phyloP scores from a whole-genome alignment of 1,140 invertebrate genomes.

The Cotesia typhae region DNA sequence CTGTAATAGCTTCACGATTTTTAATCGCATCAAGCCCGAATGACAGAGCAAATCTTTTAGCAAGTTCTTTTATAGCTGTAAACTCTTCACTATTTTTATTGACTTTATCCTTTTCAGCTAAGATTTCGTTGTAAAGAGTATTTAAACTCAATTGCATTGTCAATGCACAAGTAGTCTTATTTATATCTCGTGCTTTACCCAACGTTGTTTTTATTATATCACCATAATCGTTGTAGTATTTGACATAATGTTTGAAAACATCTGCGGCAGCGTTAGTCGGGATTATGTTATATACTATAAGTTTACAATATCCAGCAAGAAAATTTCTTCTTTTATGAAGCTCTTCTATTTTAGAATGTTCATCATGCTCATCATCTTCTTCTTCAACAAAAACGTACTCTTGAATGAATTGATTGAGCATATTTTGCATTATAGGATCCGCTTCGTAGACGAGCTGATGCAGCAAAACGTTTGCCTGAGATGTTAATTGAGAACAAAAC shows the following conservation, averaged over 20 bases:
- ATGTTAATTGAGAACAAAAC: slow-evolving; percentile 86
- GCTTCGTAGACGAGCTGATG: slow-evolving; percentile 84
- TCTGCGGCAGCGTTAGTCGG: slow-evolving; percentile 91
- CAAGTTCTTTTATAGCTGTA: slow-evolving; percentile 91
- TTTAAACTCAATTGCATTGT: slow-evolving; percentile 94
- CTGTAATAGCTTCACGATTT: slow-evolving; percentile 96
- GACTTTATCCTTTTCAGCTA: slow-evolving; percentile 71
- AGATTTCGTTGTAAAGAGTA: slow-evolving; percentile 81
- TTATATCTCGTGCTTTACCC: slow-evolving; percentile 96
- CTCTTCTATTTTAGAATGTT: slow-evolving; percentile 94
- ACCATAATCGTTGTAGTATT: slow-evolving; percentile 99
- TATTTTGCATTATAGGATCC: slow-evolving; percentile 79
- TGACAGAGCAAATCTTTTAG: slow-evolving; percentile 94
- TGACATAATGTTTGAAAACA: slow-evolving; percentile 97
- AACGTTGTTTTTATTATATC: slow-evolving; percentile 98
- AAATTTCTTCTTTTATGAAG: slow-evolving; percentile 96
- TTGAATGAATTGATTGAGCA: slow-evolving; percentile 92
- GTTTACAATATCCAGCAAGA: slow-evolving; percentile 95
- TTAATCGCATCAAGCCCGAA: slow-evolving; percentile 98
- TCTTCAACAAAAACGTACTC: slow-evolving; percentile 92
- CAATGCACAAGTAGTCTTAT: slow-evolving; percentile 94
- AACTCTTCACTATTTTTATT: slow-evolving; percentile 82
- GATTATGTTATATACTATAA: slow-evolving; percentile 97
- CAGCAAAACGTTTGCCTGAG: slow-evolving; percentile 70
- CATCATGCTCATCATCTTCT: slow-evolving; percentile 87